Evolutionary conservation across 2,113 vertebrate genomes (phyloP), one percentile per base, ranked within the genome.

Genomic region (Strix aluco): DNA sequence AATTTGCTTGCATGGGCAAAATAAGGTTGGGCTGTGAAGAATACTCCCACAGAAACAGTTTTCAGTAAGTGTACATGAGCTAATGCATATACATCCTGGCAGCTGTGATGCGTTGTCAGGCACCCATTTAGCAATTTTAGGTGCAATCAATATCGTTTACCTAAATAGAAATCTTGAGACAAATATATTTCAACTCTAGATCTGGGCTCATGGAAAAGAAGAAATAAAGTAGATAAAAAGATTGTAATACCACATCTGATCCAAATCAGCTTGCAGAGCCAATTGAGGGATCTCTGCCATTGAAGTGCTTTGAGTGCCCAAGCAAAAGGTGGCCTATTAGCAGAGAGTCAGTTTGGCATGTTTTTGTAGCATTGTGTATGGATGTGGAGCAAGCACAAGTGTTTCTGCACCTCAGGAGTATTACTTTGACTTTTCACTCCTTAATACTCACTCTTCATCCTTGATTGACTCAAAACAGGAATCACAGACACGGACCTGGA

Each of bases 401-500:
- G 36, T 69, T 81, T 89, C 69, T 85, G 57, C 54, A 84, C 11
- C 44, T 30, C 81, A 67, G 30, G 32, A 61, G 34, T 26, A 49
- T 54, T 65, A 47, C 5, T 57, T 46, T 17, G 25, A 17, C 22
- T 77, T 65, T 18, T 52, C 85, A 63, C 8, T 54, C 7, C 22
- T 44, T 15, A 40, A 62, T 90, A 99, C 99, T 99, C 97, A 99
- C 99, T 99, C 99, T 96, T 99, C 99, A 9, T 99, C 99, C 95
- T 99, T 99, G 98, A 99, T 99, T 26, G 98, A 98, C 86, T 99
- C 98, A 34, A 99, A 99, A 87, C 99, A 99, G 96, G 98, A 97
- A 44, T 99, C 99, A 62, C 99, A 99, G 75, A 99, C 98, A 10
- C 99, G 98, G 92, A 99, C 99, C 18, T 99, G 99, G 98, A 99